Conservation (phyloP, 2,888 invertebrate species). For the Gastrophysa polygoni region DNA sequence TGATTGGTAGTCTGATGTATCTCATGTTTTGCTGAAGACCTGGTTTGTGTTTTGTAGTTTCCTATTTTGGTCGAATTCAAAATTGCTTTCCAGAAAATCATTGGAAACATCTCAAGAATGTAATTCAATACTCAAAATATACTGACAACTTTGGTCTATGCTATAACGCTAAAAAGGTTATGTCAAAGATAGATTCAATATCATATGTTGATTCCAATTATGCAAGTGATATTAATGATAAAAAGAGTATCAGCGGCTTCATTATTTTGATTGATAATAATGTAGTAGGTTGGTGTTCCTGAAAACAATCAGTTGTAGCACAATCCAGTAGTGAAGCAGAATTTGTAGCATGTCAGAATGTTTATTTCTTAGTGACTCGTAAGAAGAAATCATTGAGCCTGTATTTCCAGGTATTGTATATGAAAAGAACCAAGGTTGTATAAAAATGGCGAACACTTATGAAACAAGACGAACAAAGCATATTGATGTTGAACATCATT, state of each 20-base stretch:
- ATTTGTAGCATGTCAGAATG: constrained; percentile 6
- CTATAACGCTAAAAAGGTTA: constrained; percentile 14
- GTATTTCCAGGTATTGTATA: not conserved
- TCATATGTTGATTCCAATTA: constrained; percentile 15
- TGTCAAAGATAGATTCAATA: not conserved
- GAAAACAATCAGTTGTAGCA: constrained; percentile 1
- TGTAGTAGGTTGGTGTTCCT: not conserved
- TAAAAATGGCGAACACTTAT: too few relatives aligned
- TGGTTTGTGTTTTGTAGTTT: not conserved
- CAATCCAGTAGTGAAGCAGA: constrained; percentile 7
- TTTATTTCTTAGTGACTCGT: constrained; percentile 1
- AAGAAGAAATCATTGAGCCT: not conserved
- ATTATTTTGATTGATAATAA: not conserved
- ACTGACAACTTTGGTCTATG: constrained; percentile 30
- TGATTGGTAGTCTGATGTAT: not conserved
- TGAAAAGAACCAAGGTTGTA: constrained; percentile 10
- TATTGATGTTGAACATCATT: too few relatives aligned
- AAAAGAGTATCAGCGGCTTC: constrained; percentile 11
- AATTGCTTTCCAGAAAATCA: constrained; percentile 1
- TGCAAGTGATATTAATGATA: constrained; percentile 6
- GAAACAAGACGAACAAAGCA: too few relatives aligned
- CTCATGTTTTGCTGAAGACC: not conserved
- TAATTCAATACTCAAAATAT: constrained; percentile 4
- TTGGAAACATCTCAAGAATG: constrained; percentile 6
- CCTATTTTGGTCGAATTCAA: not conserved